Base-by-base conservation (phyloP, 2,797 vertebrate genomes). In the Periparus ater region DNA sequence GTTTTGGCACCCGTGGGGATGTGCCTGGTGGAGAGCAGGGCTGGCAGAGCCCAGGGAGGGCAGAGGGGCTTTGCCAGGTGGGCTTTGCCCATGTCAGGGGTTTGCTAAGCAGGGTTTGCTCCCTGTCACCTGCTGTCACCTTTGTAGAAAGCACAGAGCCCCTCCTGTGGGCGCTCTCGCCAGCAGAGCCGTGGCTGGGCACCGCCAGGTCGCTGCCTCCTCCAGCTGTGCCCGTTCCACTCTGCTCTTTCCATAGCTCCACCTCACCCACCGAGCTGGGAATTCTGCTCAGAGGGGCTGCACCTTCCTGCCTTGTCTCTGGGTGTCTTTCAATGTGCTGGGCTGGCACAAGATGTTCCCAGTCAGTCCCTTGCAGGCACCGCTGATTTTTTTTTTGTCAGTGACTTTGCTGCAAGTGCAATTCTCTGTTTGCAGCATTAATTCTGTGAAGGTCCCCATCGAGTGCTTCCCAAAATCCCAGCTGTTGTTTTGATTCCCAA, bases 81-180 rank as follows among this genome's bases (percentile, higher is more conserved):
- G 48, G n/a, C 2, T 87, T 36, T 71, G 71, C 5, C 15, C 15
- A 42, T 17, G 32, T 45, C 62, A 45, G 82, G n/a, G 45, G 12
- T 60, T 51, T 75, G 71, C 53, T 2, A 11, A 36, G 45, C 30
- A 7, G 17, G 36, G 1, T 13, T 58, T 18, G 53, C 36, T 36
- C 53, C 0, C 1, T 85, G 62, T 13, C 61, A 21, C 60, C 60
- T 25, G 50, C 62, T 75, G 62, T 7, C 71, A 60, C 25, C 78
- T 34, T 36, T 10, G 48, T 3, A 4, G 50, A 30, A 9, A 34
- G 3, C 50, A 10, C 61, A 50, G 57, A 55, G 57, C 34, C 65
- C 34, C 3, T 26, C 57, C 62, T 11, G 7, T 4, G 26, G 25
- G 4, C 45, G 14, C 0, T 0, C 8, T n/a, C 2, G 0, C 0